Percentiles rank a stretch among this genome's conserved stretches.
These are phyloP conservation scores for Gryllus longicercus DNA, from an alignment of 2,888 invertebrate species.

Conservation along the genomic window DNA sequence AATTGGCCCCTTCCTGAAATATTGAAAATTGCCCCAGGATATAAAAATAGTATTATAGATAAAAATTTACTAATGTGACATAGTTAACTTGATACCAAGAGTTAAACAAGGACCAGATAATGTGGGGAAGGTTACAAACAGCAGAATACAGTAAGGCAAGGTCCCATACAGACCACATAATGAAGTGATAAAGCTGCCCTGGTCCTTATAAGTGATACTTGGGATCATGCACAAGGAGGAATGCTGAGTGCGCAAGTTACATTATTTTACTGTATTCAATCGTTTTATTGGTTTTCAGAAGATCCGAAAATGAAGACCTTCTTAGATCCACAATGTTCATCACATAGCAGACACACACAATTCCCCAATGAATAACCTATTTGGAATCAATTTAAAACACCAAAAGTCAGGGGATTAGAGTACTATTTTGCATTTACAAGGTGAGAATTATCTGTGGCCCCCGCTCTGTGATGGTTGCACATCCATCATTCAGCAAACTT, in stretches of 20 bases:
- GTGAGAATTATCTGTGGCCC: not conserved
- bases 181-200: not conserved
- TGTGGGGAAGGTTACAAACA: not conserved
- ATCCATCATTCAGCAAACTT: slow-evolving; percentile 1
- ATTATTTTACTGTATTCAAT: not conserved
- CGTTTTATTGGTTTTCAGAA: not conserved
- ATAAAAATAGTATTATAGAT: not conserved
- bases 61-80: not conserved
- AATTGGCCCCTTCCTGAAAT: not conserved
- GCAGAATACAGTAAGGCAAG: too few relatives aligned
- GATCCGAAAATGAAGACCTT: not conserved
- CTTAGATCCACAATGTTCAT: not conserved
- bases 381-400: not conserved
- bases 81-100: not conserved
- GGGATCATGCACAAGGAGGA: not conserved
- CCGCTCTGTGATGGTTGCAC: slow-evolving; percentile 17
- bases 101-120: not conserved
- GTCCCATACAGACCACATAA: not conserved
- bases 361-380: not conserved
- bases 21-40: slow-evolving; percentile 6
- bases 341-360: not conserved
- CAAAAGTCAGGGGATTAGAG: not conserved
- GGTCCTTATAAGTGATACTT: not conserved
- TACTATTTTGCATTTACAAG: too few relatives aligned
- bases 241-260: not conserved